Evolutionary conservation across 2,888 invertebrate species (phyloP).

Genomic region (Plebejus anna): DNA sequence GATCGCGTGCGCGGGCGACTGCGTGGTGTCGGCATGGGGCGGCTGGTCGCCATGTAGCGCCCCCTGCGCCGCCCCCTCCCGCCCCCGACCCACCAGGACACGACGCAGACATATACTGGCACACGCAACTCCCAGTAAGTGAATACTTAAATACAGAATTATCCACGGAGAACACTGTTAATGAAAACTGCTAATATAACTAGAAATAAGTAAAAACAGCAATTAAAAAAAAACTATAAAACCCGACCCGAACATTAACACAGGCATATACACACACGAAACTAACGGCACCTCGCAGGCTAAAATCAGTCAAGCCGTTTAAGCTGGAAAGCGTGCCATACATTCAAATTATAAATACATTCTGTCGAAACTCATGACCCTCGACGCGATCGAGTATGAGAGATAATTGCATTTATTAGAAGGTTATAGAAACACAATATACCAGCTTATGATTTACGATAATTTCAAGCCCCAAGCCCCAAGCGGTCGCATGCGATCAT

Average conservation of each 20-base stretch:
- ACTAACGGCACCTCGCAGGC: neutral
- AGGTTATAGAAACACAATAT: too few relatives aligned
- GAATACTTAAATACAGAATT: neutral
- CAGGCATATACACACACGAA: neutral
- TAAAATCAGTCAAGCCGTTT: neutral
- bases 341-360: neutral
- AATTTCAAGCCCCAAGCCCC: too few relatives aligned
- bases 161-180: too few relatives aligned
- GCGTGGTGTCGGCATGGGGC: constrained; percentile 83
- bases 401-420: too few relatives aligned
- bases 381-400: neutral
- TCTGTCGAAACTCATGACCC: neutral
- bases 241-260: neutral
- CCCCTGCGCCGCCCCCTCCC: constrained; percentile 57
- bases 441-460: too few relatives aligned
- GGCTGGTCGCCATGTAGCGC: constrained; percentile 77
- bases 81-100: constrained; percentile 52
- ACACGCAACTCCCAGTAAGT: constrained; percentile 61
- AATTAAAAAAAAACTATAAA: neutral
- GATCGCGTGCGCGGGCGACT: constrained; percentile 84
- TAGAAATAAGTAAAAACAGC: neutral
- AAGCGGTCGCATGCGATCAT: too few relatives aligned
- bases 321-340: neutral
- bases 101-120: constrained; percentile 61
- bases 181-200: neutral